These are phyloP conservation scores for Beaufortia kweichowensis DNA, from an alignment of 2,113 vertebrate genomes.

Conservation along the genomic window DNA sequence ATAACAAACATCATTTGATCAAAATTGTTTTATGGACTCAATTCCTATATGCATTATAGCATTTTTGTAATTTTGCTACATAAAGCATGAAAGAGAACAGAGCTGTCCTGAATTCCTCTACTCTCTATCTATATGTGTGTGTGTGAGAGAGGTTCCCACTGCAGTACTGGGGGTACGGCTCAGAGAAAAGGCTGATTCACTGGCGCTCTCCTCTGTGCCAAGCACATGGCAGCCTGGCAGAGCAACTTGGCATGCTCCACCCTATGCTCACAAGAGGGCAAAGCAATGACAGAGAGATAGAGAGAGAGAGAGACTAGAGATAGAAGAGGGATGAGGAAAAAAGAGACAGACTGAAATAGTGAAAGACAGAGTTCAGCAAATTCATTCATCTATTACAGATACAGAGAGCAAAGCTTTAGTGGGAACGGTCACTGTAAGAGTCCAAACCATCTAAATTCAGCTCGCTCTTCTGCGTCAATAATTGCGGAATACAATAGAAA, in stretches of 20 bases:
- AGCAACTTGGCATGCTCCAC: slow-evolving; percentile 23
- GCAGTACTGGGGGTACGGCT: slow-evolving; percentile 29
- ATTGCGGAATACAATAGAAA: background rate
- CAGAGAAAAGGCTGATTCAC: slow-evolving; percentile 48
- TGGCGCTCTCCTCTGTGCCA: slow-evolving; percentile 31
- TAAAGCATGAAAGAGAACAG: slow-evolving; percentile 30
- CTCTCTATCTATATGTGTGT: background rate
- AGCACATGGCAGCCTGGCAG: slow-evolving; percentile 47
- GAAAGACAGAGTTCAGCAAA: background rate
- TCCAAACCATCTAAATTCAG: background rate
- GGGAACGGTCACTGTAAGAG: background rate
- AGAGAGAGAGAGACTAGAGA: slow-evolving; percentile 12
- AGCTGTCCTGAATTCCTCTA: slow-evolving; percentile 7
- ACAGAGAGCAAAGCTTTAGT: background rate
- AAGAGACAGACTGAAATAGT: background rate
- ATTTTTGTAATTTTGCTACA: slow-evolving; percentile 20
- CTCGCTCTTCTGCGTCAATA: background rate
- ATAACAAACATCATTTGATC: slow-evolving; percentile 10
- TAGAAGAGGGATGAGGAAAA: no score
- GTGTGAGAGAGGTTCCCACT: background rate
- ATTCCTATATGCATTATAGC: background rate
- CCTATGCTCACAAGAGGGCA: slow-evolving; percentile 38
- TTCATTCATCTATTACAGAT: background rate
- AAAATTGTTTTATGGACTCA: background rate
- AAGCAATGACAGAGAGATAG: slow-evolving; percentile 50